phyloP scores from a whole-genome alignment of 1,140 invertebrate genomes.

The Stegodyphus mimosarum region DNA sequence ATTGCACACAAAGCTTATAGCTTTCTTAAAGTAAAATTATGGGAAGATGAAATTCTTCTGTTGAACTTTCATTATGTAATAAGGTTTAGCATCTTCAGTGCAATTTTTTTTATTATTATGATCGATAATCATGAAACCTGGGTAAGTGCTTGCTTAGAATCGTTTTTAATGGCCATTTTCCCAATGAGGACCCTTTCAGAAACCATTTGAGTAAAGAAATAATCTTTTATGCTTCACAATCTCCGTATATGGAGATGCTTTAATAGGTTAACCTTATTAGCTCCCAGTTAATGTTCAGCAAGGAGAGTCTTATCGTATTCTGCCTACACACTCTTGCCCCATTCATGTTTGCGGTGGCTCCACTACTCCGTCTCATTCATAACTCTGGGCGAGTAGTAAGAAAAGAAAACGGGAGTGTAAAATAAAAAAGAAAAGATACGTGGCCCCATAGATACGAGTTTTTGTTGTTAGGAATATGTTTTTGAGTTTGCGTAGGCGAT shows the following conservation, averaged over 20 bases:
- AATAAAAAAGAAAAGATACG: not conserved
- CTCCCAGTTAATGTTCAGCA: not conserved
- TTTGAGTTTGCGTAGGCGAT: conserved; percentile 18
- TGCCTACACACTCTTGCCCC: conserved; percentile 15
- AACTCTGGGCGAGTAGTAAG: conserved; percentile 17
- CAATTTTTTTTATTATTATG: too few relatives aligned
- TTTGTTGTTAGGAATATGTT: not conserved
- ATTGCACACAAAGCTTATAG: too few relatives aligned
- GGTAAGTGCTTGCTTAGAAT: too few relatives aligned
- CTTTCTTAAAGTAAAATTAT: too few relatives aligned
- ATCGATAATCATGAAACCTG: too few relatives aligned
- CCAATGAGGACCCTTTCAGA: too few relatives aligned
- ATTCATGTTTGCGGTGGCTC: conserved; percentile 22
- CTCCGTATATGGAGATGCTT: conserved; percentile 26
- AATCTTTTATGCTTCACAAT: not conserved
- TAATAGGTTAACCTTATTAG: conserved; percentile 36
- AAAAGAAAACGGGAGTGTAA: not conserved
- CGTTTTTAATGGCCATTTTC: too few relatives aligned
- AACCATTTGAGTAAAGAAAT: too few relatives aligned
- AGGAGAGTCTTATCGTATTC: conserved; percentile 24
- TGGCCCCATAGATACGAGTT: not conserved
- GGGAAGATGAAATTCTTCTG: too few relatives aligned
- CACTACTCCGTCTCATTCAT: conserved; percentile 41
- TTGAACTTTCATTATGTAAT: too few relatives aligned
- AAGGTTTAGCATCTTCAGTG: too few relatives aligned